Conservation (phyloP, 1,140 invertebrate genomes). For the Heliothis subflexa region DNA sequence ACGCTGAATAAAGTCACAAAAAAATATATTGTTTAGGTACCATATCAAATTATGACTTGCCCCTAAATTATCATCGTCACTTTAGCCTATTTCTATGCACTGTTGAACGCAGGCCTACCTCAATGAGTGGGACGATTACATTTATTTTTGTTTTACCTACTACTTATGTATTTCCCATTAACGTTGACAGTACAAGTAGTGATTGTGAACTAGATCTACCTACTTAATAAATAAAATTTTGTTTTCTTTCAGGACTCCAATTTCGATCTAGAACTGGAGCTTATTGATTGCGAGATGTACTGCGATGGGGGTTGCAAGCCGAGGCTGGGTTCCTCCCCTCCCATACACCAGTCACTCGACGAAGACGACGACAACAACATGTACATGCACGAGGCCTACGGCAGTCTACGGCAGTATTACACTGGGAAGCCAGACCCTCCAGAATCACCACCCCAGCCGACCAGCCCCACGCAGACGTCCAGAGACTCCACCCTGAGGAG, state of each 20-base stretch:
- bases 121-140: too few relatives aligned
- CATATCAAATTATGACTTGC: too few relatives aligned
- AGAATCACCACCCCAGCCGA: slow-evolving; percentile 92
- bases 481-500: slow-evolving; percentile 72
- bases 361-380: slow-evolving; percentile 62
- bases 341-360: slow-evolving; percentile 64
- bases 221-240: background rate
- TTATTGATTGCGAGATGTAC: slow-evolving; percentile 79
- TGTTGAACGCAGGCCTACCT: too few relatives aligned
- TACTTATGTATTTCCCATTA: background rate
- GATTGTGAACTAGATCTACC: background rate
- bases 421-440: slow-evolving; percentile 60
- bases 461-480: slow-evolving; percentile 89
- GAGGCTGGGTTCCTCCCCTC: slow-evolving; percentile 73
- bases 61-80: too few relatives aligned
- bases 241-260: slow-evolving; percentile 68
- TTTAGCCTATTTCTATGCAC: too few relatives aligned
- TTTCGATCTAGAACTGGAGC: slow-evolving; percentile 76
- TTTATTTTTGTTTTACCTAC: background rate
- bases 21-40: too few relatives aligned
- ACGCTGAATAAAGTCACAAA: background rate
- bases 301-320: slow-evolving; percentile 78
- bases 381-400: slow-evolving; percentile 66
- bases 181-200: too few relatives aligned
- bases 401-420: slow-evolving; percentile 65